Evolutionary conservation across 2,113 vertebrate species (phyloP).

Genomic region (Nothoprocta pentlandii): DNA sequence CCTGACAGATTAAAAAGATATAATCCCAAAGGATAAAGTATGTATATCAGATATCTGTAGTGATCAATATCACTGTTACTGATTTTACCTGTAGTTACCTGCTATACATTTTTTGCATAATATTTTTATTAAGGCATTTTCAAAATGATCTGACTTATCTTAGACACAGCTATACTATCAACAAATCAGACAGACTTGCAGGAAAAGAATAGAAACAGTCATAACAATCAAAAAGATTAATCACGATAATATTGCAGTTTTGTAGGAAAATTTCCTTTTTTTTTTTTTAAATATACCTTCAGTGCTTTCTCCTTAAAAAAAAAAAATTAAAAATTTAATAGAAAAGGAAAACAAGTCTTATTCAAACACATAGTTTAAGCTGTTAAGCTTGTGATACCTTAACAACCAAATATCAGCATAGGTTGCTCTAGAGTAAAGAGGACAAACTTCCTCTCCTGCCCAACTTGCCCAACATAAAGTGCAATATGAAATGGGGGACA

Average conservation of each 20-base stretch:
- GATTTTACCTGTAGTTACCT: not conserved
- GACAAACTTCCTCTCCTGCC: not conserved
- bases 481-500: not conserved
- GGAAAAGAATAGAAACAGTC: not conserved
- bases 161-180: not conserved
- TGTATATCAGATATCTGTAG: not conserved
- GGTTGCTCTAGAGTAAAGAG: not conserved
- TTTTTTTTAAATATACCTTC: not conserved
- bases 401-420: conserved; percentile 18
- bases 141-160: conserved; percentile 15
- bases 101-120: not conserved
- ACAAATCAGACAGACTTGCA: not conserved
- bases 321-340: not conserved
- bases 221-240: conserved; percentile 25
- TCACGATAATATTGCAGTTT: conserved; percentile 7
- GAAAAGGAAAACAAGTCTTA: conserved; percentile 19
- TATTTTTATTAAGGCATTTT: not conserved
- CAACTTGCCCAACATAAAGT: not conserved
- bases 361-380: conserved; percentile 17
- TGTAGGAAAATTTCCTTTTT: not conserved
- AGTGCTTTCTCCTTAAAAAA: conserved; percentile 14
- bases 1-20: not conserved
- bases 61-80: not conserved
- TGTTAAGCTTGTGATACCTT: not conserved
- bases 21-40: not conserved